Conservation (phyloP, 2,888 invertebrate species). For the Xestia c-nigrum region DNA sequence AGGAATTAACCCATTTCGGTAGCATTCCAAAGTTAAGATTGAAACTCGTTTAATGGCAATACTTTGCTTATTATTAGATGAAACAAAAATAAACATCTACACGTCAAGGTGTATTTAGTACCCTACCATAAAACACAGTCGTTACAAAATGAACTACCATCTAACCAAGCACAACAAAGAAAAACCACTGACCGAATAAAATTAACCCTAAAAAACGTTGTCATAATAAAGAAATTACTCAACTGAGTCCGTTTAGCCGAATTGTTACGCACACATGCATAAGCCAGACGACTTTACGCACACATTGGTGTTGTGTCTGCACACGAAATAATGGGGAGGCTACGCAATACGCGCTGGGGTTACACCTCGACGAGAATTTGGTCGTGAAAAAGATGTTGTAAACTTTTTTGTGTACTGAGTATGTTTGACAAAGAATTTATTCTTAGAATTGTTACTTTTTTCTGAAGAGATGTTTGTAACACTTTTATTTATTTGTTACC, state of each 20-base stretch:
- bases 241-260: conserved; percentile 54
- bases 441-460: no score
- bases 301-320: conserved; percentile 46
- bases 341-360: conserved; percentile 51
- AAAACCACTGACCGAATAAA: background rate
- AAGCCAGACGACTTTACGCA: conserved; percentile 68
- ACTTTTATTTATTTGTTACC: background rate
- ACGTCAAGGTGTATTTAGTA: background rate
- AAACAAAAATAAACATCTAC: background rate
- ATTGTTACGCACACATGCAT: conserved; percentile 74
- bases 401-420: background rate
- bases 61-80: background rate
- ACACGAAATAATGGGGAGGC: conserved; percentile 48
- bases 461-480: no score
- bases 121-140: background rate
- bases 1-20: background rate
- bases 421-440: background rate
- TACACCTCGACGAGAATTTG: conserved; percentile 19
- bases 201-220: conserved; percentile 25
- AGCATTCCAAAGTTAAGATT: background rate
- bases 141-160: background rate
- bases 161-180: background rate
- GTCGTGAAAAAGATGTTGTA: background rate
- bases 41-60: background rate
- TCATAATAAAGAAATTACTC: conserved; percentile 27